Evolutionary conservation across 2,797 vertebrate genomes (phyloP), one percentile per base, ranked within the genome.

Genomic region (Spinus pinus): DNA sequence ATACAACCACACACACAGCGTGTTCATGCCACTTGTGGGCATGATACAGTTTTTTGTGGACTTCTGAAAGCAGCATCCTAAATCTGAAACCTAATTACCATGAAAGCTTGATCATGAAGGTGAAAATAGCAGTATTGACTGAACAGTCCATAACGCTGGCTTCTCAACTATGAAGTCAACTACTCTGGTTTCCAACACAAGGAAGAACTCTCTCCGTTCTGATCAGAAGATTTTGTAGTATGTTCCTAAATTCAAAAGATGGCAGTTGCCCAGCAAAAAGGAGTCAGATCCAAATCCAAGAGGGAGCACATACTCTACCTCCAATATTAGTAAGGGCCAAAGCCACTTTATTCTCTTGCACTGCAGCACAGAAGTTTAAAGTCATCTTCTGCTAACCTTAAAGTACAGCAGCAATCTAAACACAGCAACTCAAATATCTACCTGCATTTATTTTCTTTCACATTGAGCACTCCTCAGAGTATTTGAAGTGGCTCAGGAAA

Each of bases 401-500:
- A 97, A 97, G 94, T 33, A 89, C 47, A 88, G 58, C 75, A 90
- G 56, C 46, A 20, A 66, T 60, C 81, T 70, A 87, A 72, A 70
- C 49, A 75, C 64, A 66, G 53, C 17, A 72, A 85, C 50, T 90
- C 77, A 84, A 96, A 79, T 69, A 94, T 85, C 69, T 86, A 90
- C 9, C 3, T 88, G 13, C 47, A 90, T 85, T 90, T 87, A 58
- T 73, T 90, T 88, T 94, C 88, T 94, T 81, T 35, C 53, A 82
- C 4, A 7, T 44, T 95, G 64, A 97, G 57, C 53, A 88, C 71
- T 93, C 88, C 70, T 94, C 18, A 6, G 73, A 54, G 77, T 46
- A 94, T 85, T 94, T 96, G 61, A 95, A 91, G 83, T 27, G 80
- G 78, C 39, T 95, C 56, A 78, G 72, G 60, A 44, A 86, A 75